These are phyloP conservation scores for Dermolepida albohirtum DNA, from an alignment of 2,888 invertebrate genomes.

Conservation along the genomic window DNA sequence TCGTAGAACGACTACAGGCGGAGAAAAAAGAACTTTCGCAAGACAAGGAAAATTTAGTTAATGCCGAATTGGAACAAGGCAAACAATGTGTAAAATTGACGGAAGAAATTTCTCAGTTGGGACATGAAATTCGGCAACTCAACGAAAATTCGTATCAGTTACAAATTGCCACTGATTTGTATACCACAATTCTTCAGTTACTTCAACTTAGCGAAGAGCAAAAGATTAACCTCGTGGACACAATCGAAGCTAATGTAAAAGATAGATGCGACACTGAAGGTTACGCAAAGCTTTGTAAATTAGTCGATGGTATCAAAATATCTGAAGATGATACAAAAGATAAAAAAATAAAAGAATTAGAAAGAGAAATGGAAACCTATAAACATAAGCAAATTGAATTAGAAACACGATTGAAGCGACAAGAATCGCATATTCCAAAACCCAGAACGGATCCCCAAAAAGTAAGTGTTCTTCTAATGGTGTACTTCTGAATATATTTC, in stretches of 20 bases:
- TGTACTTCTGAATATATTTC: slow-evolving; percentile 30
- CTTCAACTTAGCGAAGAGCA: slow-evolving; percentile 53
- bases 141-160: slow-evolving; percentile 44
- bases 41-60: slow-evolving; percentile 40
- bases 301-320: slow-evolving; percentile 47
- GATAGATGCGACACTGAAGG: slow-evolving; percentile 47
- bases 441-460: slow-evolving; percentile 9
- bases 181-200: slow-evolving; percentile 48
- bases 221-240: slow-evolving; percentile 63
- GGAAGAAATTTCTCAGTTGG: slow-evolving; percentile 46
- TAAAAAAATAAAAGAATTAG: slow-evolving; percentile 47
- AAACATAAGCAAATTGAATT: slow-evolving; percentile 43
- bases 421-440: slow-evolving; percentile 46
- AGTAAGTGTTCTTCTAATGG: slow-evolving; percentile 4
- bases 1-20: slow-evolving; percentile 57
- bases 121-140: slow-evolving; percentile 43
- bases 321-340: slow-evolving; percentile 41
- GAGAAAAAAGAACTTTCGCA: slow-evolving; percentile 59
- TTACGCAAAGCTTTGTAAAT: slow-evolving; percentile 46
- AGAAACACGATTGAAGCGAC: slow-evolving; percentile 48
- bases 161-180: slow-evolving; percentile 48
- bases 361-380: slow-evolving; percentile 46
- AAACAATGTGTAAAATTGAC: slow-evolving; percentile 36
- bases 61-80: slow-evolving; percentile 44
- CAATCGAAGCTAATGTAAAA: slow-evolving; percentile 49